Conservation (phyloP, 2,113 vertebrate species). For the Anguilla rostrata region DNA sequence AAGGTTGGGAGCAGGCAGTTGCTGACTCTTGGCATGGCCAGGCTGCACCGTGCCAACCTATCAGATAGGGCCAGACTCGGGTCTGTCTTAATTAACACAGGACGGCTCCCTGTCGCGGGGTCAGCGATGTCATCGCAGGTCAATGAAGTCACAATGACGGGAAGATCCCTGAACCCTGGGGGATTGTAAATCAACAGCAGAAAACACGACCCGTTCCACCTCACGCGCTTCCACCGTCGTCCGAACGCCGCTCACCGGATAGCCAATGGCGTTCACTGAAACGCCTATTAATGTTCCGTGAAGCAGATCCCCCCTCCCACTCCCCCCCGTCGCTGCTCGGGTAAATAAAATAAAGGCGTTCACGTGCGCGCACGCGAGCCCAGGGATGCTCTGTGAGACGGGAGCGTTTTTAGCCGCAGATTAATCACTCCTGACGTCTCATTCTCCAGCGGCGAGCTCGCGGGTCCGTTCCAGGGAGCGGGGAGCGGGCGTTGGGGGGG, state of each 20-base stretch:
- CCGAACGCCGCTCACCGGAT: neutral
- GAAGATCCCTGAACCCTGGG: neutral
- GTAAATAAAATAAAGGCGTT: neutral
- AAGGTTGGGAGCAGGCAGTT: neutral
- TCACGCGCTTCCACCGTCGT: neutral
- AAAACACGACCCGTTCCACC: neutral
- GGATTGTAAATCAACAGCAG: neutral
- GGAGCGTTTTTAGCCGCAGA: conserved; percentile 8
- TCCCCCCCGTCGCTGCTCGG: too few species aligned
- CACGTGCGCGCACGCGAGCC: neutral
- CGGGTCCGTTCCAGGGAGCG: neutral
- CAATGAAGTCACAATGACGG: neutral
- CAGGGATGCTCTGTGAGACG: neutral
- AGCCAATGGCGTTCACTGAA: neutral
- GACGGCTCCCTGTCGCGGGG: neutral
- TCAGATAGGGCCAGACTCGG: neutral
- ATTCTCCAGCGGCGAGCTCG: conserved; percentile 17
- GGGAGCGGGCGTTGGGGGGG: neutral
- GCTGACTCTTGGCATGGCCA: neutral
- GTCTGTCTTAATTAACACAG: neutral
- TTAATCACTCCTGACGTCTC: conserved; percentile 37
- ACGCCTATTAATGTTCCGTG: neutral
- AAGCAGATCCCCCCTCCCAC: neutral
- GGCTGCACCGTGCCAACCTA: neutral
- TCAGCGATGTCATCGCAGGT: neutral